phyloP scores from a whole-genome alignment of 2,113 vertebrate species.

The Calyptommatus sinebrachiatus region DNA sequence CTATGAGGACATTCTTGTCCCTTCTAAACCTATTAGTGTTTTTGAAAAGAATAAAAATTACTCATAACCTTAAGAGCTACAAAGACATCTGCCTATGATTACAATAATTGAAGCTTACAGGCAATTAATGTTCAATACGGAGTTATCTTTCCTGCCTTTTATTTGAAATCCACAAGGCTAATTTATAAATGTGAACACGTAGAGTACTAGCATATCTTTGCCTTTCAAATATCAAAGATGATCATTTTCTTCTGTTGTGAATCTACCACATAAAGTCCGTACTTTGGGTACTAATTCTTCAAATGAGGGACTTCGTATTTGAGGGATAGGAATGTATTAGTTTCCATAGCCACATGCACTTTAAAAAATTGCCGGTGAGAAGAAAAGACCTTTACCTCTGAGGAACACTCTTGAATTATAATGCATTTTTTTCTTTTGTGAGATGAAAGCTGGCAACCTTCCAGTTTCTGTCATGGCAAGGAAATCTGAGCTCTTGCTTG shows the following conservation, averaged over 20 bases:
- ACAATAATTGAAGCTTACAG: neutral
- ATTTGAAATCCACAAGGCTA: neutral
- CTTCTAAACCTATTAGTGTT: neutral
- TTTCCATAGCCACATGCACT: neutral
- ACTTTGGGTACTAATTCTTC: neutral
- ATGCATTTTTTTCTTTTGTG: neutral
- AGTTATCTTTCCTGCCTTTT: too few relatives aligned
- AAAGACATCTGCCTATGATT: neutral
- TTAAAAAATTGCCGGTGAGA: neutral
- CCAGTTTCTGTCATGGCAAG: neutral
- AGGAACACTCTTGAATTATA: neutral
- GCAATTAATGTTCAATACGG: neutral
- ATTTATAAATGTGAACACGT: neutral
- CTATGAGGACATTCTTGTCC: neutral
- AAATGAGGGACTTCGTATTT: neutral
- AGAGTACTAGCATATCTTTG: neutral
- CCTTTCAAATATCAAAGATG: neutral
- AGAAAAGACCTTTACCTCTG: neutral
- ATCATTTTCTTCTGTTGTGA: neutral
- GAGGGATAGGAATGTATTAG: neutral
- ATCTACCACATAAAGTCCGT: neutral
- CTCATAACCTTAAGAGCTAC: neutral
- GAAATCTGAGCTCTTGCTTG: constrained; percentile 6
- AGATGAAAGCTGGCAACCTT: neutral
- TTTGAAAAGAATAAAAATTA: neutral